These are phyloP conservation scores for Ornithorhynchus anatinus DNA, from an alignment of 2,113 vertebrate genomes.

Conservation along the genomic window DNA sequence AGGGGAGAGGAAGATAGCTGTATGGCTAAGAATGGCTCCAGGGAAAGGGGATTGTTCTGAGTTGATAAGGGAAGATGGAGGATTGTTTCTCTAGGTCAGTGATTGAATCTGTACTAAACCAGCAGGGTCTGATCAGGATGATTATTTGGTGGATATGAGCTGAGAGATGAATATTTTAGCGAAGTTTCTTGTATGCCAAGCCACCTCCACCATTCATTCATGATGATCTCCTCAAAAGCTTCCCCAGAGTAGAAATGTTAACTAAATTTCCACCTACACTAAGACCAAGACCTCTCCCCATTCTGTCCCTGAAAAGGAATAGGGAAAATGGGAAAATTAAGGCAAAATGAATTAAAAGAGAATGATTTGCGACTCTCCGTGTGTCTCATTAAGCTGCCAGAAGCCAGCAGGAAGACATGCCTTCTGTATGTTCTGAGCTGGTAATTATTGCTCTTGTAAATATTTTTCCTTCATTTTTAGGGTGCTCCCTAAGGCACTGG, in stretches of 20 bases:
- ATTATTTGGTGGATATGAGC: slow-evolving; percentile 12
- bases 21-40: slow-evolving; percentile 46
- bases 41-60: slow-evolving; percentile 41
- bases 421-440: too few species aligned
- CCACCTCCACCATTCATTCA: neutral
- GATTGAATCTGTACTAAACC: slow-evolving; percentile 40
- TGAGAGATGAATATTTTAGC: slow-evolving; percentile 2
- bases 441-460: too few species aligned
- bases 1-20: slow-evolving; percentile 19
- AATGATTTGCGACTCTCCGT: too few species aligned
- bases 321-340: too few species aligned
- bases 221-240: neutral
- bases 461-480: too few species aligned
- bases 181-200: neutral
- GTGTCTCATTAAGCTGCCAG: too few species aligned
- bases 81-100: slow-evolving; percentile 47
- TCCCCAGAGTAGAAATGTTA: slow-evolving; percentile 6
- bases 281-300: neutral
- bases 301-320: slow-evolving; percentile 1
- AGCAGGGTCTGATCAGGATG: slow-evolving; percentile 15
- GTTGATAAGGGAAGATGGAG: slow-evolving; percentile 57
- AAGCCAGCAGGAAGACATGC: too few species aligned
- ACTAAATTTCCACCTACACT: slow-evolving; percentile 18
- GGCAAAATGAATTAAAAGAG: too few species aligned
- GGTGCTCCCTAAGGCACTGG: too few species aligned